Percentiles rank a stretch among this genome's conserved stretches.
These are phyloP conservation scores for Lepidocolaptes lacrymiger DNA, from an alignment of 2,797 vertebrate species.

Conservation along the genomic window DNA sequence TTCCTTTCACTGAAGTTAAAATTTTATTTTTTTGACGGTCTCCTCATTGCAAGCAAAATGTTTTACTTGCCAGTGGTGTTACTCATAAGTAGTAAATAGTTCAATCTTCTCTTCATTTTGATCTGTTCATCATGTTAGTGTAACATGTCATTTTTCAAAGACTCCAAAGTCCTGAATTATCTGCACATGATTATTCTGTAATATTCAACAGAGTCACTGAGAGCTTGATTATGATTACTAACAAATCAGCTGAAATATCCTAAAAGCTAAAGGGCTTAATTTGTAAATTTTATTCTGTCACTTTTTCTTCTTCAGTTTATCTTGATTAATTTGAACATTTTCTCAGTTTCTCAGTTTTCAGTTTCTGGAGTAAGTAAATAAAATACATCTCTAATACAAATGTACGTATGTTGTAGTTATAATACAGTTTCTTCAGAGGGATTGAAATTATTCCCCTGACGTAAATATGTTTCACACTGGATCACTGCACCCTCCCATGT, in stretches of 20 bases:
- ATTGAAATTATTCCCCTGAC: slow-evolving; percentile 50
- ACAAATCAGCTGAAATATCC: slow-evolving; percentile 8
- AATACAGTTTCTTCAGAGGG: slow-evolving; percentile 37
- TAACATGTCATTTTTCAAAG: slow-evolving; percentile 17
- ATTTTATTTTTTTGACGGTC: neutral
- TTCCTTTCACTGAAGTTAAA: neutral
- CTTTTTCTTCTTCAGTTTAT: slow-evolving; percentile 31
- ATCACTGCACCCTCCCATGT: slow-evolving; percentile 35
- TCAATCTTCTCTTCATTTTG: slow-evolving; percentile 10
- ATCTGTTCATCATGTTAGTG: neutral
- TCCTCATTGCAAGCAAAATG: neutral
- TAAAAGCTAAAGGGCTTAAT: slow-evolving; percentile 15
- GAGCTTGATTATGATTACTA: slow-evolving; percentile 28
- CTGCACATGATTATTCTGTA: neutral
- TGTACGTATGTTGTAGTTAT: slow-evolving; percentile 29
- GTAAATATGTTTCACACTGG: slow-evolving; percentile 10
- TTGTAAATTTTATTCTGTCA: slow-evolving; percentile 32
- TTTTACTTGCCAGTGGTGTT: neutral
- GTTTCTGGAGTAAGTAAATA: neutral
- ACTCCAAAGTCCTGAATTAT: neutral
- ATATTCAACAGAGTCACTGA: neutral
- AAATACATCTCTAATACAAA: slow-evolving; percentile 22
- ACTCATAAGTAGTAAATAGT: neutral
- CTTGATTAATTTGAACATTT: neutral
- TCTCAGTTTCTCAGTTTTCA: slow-evolving; percentile 21